A percentile compares a stretch with the other conserved stretches of the same genome.
Conservation (phyloP, 2,113 vertebrate genomes). For the Urocynchramus pylzowi region DNA sequence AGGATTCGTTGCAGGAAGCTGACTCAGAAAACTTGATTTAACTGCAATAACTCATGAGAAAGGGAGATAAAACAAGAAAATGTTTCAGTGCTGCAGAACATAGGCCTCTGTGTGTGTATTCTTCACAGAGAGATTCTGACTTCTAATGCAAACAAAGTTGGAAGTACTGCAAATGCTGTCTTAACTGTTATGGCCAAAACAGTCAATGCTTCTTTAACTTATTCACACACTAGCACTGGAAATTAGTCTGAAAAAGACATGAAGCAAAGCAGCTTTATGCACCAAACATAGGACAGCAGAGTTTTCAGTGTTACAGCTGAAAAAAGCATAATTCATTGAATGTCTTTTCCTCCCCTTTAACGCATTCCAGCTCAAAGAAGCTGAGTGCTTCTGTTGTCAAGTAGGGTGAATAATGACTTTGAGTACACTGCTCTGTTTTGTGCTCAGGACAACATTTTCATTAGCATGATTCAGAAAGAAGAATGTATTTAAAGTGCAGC, state of each 20-base stretch:
- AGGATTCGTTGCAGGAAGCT: neutral
- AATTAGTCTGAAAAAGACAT: neutral
- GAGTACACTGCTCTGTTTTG: neutral
- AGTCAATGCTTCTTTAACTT: neutral
- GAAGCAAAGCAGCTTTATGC: neutral
- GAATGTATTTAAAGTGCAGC: neutral
- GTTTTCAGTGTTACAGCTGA: neutral
- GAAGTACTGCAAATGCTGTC: neutral
- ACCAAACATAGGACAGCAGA: neutral
- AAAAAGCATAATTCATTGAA: neutral
- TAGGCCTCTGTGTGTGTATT: neutral
- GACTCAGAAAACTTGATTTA: neutral
- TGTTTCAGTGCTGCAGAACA: neutral
- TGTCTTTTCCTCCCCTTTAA: neutral
- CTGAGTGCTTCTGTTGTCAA: neutral
- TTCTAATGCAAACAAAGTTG: neutral
- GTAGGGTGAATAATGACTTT: neutral
- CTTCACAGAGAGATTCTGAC: neutral
- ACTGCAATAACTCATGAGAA: neutral
- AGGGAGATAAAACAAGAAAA: neutral
- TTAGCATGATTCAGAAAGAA: neutral
- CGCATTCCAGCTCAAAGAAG: conserved; percentile 11
- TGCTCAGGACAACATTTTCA: neutral
- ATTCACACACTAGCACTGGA: neutral
- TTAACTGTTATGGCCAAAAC: neutral